A percentile compares a stretch with the other conserved stretches of the same genome.
Conservation (phyloP, 2,113 vertebrate genomes). For the Bufo gargarizans region DNA sequence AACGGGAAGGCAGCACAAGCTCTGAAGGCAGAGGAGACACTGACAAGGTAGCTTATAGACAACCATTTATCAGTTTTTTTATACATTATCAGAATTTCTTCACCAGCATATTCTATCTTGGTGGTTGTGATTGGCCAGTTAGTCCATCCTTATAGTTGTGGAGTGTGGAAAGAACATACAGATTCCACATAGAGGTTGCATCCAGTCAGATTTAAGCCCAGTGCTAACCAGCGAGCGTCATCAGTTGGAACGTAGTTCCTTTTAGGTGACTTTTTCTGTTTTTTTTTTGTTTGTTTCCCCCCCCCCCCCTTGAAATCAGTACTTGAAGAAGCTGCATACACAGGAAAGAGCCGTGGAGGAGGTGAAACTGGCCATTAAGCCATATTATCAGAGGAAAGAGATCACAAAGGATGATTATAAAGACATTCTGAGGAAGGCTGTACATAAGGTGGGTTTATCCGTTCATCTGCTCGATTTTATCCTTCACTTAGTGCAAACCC, state of each 20-base stretch:
- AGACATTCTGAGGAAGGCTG: constrained; percentile 91
- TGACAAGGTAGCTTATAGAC: constrained; percentile 65
- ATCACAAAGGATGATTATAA: constrained; percentile 96
- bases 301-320: constrained; percentile 66
- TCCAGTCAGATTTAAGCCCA: neutral
- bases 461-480: neutral
- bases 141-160: no score
- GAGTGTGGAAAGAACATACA: no score
- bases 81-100: no score
- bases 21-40: constrained; percentile 72
- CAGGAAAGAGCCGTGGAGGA: constrained; percentile 95
- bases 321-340: constrained; percentile 92
- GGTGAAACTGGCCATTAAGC: constrained; percentile 92
- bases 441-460: constrained; percentile 83
- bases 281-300: neutral
- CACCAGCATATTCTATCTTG: no score
- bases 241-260: no score
- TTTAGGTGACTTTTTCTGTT: neutral
- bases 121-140: no score
- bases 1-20: constrained; percentile 71
- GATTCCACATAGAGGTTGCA: no score
- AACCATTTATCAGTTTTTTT: no score
- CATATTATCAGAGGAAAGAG: constrained; percentile 93
- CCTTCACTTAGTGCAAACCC: neutral
- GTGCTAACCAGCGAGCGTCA: neutral